A percentile compares a stretch with the other conserved stretches of the same genome.
phyloP scores from a whole-genome alignment of 1,140 invertebrate genomes.

The Papilio aristodemus region DNA sequence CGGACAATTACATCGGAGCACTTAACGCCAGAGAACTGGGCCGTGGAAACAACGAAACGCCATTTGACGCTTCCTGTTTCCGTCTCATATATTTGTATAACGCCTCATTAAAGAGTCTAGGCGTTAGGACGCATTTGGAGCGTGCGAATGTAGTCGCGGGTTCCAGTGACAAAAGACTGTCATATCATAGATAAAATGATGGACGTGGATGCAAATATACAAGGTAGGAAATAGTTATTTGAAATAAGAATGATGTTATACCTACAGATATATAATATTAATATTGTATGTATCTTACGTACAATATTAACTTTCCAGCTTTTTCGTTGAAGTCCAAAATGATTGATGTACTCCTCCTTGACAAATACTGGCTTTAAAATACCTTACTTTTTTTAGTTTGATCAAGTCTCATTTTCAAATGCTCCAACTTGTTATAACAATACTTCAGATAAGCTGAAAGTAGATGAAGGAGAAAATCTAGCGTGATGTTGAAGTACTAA shows the following conservation, averaged over 20 bases:
- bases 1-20: constrained; percentile 74
- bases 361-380: no score
- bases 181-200: background rate
- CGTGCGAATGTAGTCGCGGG: constrained; percentile 42
- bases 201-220: background rate
- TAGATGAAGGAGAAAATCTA: no score
- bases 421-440: no score
- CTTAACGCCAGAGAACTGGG: constrained; percentile 70
- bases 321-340: no score
- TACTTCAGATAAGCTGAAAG: no score
- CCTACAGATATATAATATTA: no score
- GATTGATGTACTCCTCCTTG: no score
- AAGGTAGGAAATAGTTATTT: no score
- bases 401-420: no score
- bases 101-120: constrained; percentile 49
- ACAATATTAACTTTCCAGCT: no score
- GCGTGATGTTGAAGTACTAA: background rate
- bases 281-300: background rate
- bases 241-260: background rate
- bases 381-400: no score
- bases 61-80: constrained; percentile 79
- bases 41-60: constrained; percentile 74
- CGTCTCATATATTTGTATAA: constrained; percentile 61
- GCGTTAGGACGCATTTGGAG: constrained; percentile 51
- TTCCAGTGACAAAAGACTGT: constrained; percentile 9